Base-by-base conservation (phyloP, 1,140 invertebrate genomes). In the Goniozus legneri region DNA sequence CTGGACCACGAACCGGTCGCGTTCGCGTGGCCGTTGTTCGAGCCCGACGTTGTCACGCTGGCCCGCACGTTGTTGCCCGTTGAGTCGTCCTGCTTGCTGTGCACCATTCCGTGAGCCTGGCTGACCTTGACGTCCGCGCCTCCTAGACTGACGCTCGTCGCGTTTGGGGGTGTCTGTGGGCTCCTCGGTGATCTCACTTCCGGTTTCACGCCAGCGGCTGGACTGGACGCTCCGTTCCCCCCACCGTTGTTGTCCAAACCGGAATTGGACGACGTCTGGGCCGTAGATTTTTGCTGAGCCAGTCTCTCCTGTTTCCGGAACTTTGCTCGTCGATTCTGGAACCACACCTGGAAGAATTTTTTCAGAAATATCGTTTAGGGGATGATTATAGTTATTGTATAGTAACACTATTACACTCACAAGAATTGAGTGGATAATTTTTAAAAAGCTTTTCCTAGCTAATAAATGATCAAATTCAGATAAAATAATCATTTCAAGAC, bases 261-360 rank as follows among this genome's bases (percentile, higher is more conserved):
- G 41, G 62, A 18, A 36, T 56, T 30, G 44, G 24, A 27, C n/a
- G n/a, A n/a, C n/a, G n/a, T n/a, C 27, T 69, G 65, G 4, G 67
- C 64, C 2, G 58, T 63, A 0, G 71, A 66, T 58, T 89, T 90
- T 64, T 91, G 88, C 60, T 90, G 88, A 1, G 87, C 86, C 35
- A 90, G 66, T 14, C 88, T 76, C 73, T 97, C 93, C 65, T 96
- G 92, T 75, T 96, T 96, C 15, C 94, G 80, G 64, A 94, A 93
- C 72, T 95, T 96, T 1, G 92, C 92, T 30, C 92, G 78, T 34
- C 92, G 77, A 66, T 95, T 96, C 78, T 95, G 92, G 67, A 96
- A 96, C 92, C 92, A 95, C 1, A 95, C 92, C 91, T 95, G 78
- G 8, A 82, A 74, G n/a, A n/a, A n/a, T n/a, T n/a, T n/a, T n/a